A percentile compares a stretch with the other conserved stretches of the same genome.
These are phyloP conservation scores for Cyprinus carpio DNA, from an alignment of 2,113 vertebrate genomes.

Conservation along the genomic window DNA sequence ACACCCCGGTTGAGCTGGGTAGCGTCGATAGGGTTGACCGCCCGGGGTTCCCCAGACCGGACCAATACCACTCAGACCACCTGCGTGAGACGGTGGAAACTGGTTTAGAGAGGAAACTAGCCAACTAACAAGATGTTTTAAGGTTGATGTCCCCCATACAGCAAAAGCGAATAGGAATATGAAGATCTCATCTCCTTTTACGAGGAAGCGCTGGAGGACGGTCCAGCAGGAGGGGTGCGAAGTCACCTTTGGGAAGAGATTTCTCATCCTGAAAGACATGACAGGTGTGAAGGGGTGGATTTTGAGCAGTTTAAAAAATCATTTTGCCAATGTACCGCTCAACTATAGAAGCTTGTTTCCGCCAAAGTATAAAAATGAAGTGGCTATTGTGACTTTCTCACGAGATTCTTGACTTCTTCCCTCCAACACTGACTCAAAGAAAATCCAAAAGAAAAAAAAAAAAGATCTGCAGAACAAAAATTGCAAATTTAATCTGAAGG, in stretches of 20 bases:
- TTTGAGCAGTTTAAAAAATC: neutral
- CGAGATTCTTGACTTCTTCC: too few relatives aligned
- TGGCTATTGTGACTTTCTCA: too few relatives aligned
- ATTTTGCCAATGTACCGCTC: neutral
- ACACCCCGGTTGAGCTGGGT: slow-evolving; percentile 90
- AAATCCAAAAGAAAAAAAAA: too few relatives aligned
- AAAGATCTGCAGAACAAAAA: too few relatives aligned
- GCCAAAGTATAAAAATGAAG: too few relatives aligned
- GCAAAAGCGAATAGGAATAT: neutral
- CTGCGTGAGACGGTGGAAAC: slow-evolving; percentile 66
- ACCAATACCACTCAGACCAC: slow-evolving; percentile 94
- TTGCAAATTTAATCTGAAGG: too few relatives aligned
- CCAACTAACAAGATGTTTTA: neutral
- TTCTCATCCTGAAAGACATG: slow-evolving; percentile 84
- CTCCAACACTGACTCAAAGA: too few relatives aligned
- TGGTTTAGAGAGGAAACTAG: neutral
- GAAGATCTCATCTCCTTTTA: slow-evolving; percentile 76
- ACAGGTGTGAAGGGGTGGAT: neutral
- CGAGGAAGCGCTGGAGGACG: slow-evolving; percentile 89
- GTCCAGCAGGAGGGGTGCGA: slow-evolving; percentile 89
- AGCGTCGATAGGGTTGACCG: slow-evolving; percentile 94
- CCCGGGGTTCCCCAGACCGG: slow-evolving; percentile 94
- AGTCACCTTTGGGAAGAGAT: slow-evolving; percentile 92
- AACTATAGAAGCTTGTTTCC: too few relatives aligned
- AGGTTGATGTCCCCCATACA: too few relatives aligned